Evolutionary conservation across 53 echinoderm and acorn worm species (phyloP), one percentile per base, ranked within the genome.

Genomic region (Mesocentrotus franciscanus): DNA sequence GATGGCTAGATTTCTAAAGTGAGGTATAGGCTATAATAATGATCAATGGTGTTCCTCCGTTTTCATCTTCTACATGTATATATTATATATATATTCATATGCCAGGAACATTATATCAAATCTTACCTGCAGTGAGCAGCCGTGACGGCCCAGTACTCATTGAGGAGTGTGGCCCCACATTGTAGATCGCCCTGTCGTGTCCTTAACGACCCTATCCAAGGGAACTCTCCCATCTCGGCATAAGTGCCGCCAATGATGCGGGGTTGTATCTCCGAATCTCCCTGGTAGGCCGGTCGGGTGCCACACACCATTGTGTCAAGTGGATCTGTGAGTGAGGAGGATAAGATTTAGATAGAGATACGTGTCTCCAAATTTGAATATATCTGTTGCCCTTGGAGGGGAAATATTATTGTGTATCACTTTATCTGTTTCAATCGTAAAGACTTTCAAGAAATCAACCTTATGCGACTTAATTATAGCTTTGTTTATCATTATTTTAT

Each of bases 61-160:
- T 7, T 49, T 49, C 49, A 49, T 62, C 62, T 62, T 18, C 10
- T 62, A 71, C 6, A 71, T 22, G 26, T 71, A 26, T 71, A 24
- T 20, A 24, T 26, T 26, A n/a, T 20, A 24, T 24, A 20, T 71
- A n/a, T 22, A 22, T 49, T 2, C 6, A 49, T 49, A 49, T 49
- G 49, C 49, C 6, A 49, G 49, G 49, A 64, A 20, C 17, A 64
- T 16, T 64, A 64, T 64, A 78, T 32, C 17, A 8, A 85, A 58
- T 96, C 98, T 95, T 97, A 98, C 97, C 70, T 60, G 92, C 98
- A 98, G 36, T 97, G 97, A 12, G 98, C 98, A 20, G 98, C 97
- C 0, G 98, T 98, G 26, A 98, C 56, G 32, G 96, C 96, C 97
- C 97, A 97, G 55, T 71, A 78, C 10, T 96, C 96, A 10, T 96